Conservation (phyloP, 2,113 vertebrate species). For the Peromyscus californicus region DNA sequence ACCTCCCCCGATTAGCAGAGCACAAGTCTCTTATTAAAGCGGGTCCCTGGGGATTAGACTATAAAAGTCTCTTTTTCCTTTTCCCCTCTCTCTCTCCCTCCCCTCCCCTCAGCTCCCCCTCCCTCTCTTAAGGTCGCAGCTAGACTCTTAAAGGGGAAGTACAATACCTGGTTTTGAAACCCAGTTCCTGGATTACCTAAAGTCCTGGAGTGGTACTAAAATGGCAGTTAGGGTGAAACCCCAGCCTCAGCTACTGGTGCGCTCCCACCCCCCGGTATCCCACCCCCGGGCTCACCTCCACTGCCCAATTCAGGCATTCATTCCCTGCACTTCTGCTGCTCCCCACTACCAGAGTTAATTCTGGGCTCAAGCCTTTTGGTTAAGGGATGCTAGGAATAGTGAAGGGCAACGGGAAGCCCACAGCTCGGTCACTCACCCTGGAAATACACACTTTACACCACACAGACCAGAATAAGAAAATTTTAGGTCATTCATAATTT, state of each 20-base stretch:
- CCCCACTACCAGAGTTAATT: constrained; percentile 28
- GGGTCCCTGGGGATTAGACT: constrained; percentile 82
- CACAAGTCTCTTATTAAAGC: constrained; percentile 87
- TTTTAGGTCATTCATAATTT: constrained; percentile 56
- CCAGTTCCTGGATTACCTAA: constrained; percentile 66
- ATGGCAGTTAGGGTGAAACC: not conserved
- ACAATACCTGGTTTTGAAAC: constrained; percentile 79
- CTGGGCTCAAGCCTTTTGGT: not conserved
- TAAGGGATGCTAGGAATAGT: constrained; percentile 40
- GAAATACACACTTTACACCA: not conserved
- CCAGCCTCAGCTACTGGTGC: not conserved
- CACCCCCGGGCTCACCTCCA: not conserved
- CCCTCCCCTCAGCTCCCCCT: constrained; percentile 75
- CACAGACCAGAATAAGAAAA: constrained; percentile 10
- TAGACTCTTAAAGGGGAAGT: constrained; percentile 84
- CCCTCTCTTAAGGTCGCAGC: constrained; percentile 76
- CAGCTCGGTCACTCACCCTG: not conserved
- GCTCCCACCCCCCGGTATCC: not conserved
- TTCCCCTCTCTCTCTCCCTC: constrained; percentile 77
- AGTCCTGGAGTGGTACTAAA: not conserved
- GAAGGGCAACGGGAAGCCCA: not conserved
- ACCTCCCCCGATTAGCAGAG: constrained; percentile 87
- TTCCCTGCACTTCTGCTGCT: not conserved
- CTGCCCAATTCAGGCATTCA: constrained; percentile 10
- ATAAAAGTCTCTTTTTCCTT: constrained; percentile 84